Evolutionary conservation across 2,113 vertebrate species (phyloP), one percentile per base, ranked within the genome.

Genomic region (Solea senegalensis): DNA sequence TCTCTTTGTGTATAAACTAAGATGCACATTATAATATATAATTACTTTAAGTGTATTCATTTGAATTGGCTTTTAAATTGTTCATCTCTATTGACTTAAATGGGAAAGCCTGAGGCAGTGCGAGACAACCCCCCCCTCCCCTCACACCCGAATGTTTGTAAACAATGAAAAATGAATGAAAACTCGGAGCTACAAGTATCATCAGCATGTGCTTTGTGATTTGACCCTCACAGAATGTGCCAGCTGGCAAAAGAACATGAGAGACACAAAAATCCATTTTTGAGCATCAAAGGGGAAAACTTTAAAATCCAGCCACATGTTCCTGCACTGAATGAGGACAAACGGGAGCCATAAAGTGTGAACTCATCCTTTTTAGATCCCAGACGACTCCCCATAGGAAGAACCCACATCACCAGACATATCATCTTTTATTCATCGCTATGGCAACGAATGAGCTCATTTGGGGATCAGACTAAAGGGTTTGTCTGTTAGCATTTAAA

Each of bases 391-490:
- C 76, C 68, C 39, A 0, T 48, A 75, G 80, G 81, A 86, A 73
- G 63, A 21, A 69, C 78, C 49, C 65, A 65, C 80, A 67, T 73
- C 77, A 80, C 75, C 84, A 76, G 86, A 85, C 80, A 63, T 80
- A 52, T 79, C 44, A 89, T 86, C 46, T 28, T 86, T 85, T 85
- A 90, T 89, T 89, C 83, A 92, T 89, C 39, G 45, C 62, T 28
- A 41, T 82, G 74, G 68, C 84, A 87, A 81, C 85, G 89, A 89
- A 91, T 88, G 83, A 90, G 83, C 84, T 69, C 62, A 64, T 82
- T 72, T 82, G 65, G 58, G 54, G 40, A 73, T 75, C 54, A 61
- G 40, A 56, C 61, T 72, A 41, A 34, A 51, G 63, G 62, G 63
- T 51, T 64, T 56, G 68, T 81, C 74, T 80, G 70, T 8, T 21